Base-by-base conservation (phyloP, 2,113 vertebrate genomes). In the Hemichromis elongatus region DNA sequence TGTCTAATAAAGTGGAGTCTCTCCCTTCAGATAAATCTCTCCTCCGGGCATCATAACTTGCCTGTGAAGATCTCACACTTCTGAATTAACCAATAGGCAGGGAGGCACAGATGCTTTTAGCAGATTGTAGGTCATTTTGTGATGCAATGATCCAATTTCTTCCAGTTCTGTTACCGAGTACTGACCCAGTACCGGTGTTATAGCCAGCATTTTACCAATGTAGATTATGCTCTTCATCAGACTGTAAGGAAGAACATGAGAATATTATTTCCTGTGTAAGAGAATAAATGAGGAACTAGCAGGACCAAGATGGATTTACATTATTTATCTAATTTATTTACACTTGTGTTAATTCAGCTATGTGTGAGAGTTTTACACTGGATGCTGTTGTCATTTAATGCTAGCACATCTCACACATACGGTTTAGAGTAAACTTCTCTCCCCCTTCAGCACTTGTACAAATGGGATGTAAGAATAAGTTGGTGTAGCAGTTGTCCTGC, bases 1-100 rank as follows among this genome's bases (percentile, higher is more conserved):
- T 86, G 61, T 87, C 66, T 88, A 73, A 91, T 89, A 83, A 83
- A 88, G 56, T 12, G n/a, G 84, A 85, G 84, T 40, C 66, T 50
- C 68, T 77, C 79, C 37, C 75, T 40, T 86, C 21, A 37, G 81
- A 80, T 83, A 37, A 78, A 59, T 30, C 45, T 82, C 53, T 82
- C 83, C 79, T 88, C 24, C 1, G 85, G 81, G 83, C 88, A n/a
- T 40, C 77, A 37, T 16, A n/a, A 81, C 83, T 16, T 2, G 81
- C 10, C 77, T 14, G n/a, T 52, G 79, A 81, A 63, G 26, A 52
- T 57, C 56, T 80, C 53, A 16, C 68, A 16, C 81, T 75, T 63
- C 30, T 45, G 30, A 75, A 56, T 63, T 52, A 47, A 45, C 37
- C 28, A 2, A 30, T 5, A 21, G 35, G 54, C 56, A 11, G n/a